Base-by-base conservation (phyloP, 2,113 vertebrate species). In the Pollachius pollachius region DNA sequence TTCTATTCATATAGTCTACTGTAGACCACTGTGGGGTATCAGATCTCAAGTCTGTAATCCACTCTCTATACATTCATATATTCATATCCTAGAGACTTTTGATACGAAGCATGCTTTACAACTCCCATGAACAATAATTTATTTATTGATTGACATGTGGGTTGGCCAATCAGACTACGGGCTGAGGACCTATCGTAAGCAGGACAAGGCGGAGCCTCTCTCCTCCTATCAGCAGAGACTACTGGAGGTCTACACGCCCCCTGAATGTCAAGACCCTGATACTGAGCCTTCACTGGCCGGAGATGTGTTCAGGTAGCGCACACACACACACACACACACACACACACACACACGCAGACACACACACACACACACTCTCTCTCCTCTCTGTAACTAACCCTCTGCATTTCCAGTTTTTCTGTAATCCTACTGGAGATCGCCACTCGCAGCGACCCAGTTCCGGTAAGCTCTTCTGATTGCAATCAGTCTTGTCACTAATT, bases 401-500 rank as follows among this genome's bases (percentile, higher is more conserved):
- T n/a, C 0, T 71, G 19, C 63, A 4, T 81, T 85, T 83, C 16
- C 86, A 95, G 94, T 78, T 95, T 94, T 52, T 93, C 92, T 8
- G 93, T 95, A 65, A 92, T 96, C 86, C 91, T 94, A 64, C 73
- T 97, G 85, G 94, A 95, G 91, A 92, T 95, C 15, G 92, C 93
- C 13, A 94, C 89, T 34, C 88, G 93, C 87, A 94, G 78, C 63
- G 91, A 95, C 66, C 88, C 89, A 0, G 84, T 93, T 15, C 88
- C 82, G 9, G 92, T 95, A 90, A 95, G 94, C 18, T 8, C 13
- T 0, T 54, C 9, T 71, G 52, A 68, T 17, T 34, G 23, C 9
- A 1, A 34, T 9, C 15, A 3, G 4, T 65, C 18, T 15, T n/a
- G 17, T 12, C 13, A 16, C 54, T 4, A 1, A 41, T 41, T 41